phyloP scores from a whole-genome alignment of 2,797 vertebrate species.

The Meriones psammophilus region DNA sequence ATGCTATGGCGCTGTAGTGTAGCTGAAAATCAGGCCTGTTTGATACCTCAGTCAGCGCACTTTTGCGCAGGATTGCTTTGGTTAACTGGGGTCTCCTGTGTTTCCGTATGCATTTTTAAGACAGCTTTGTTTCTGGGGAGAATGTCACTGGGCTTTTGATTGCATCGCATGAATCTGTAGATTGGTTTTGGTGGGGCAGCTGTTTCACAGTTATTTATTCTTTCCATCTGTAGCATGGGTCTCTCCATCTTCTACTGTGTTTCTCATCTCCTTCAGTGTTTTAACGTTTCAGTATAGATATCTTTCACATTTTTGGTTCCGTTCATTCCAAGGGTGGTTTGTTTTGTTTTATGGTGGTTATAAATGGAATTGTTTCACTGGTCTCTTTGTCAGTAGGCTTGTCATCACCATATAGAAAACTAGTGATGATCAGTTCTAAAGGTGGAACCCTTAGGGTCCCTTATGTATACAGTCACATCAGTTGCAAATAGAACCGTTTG shows the following conservation, averaged over 20 bases:
- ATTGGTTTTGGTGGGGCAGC: background rate
- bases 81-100: background rate
- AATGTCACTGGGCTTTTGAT: background rate
- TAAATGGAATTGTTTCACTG: background rate
- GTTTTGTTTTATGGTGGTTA: background rate
- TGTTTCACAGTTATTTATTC: background rate
- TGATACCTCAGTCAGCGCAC: background rate
- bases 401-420: no score
- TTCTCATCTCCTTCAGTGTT: background rate
- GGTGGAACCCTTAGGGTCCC: background rate
- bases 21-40: background rate
- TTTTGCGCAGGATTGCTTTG: background rate
- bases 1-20: background rate
- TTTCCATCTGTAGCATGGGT: no score
- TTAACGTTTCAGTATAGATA: background rate
- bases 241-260: background rate
- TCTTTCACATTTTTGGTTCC: background rate
- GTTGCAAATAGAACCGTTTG: background rate
- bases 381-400: background rate
- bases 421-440: background rate
- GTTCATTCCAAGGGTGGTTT: background rate
- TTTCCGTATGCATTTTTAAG: background rate
- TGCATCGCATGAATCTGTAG: background rate
- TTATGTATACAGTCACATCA: background rate
- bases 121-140: background rate